These are phyloP conservation scores for Gouania willdenowi DNA, from an alignment of 2,797 vertebrate genomes.

Conservation along the genomic window DNA sequence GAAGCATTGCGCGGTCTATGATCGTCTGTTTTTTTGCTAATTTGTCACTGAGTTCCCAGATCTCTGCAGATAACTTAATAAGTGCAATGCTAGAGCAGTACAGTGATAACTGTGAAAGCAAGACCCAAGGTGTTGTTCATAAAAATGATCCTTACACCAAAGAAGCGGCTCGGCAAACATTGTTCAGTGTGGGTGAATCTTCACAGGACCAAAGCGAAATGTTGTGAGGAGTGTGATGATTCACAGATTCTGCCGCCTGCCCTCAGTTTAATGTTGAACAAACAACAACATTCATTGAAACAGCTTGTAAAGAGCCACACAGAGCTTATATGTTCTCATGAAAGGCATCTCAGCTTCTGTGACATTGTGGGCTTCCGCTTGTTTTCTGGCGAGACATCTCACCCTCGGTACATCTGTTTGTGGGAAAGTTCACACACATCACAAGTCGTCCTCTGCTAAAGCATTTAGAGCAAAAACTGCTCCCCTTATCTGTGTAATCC, in stretches of 20 bases:
- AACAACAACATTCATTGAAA: not conserved
- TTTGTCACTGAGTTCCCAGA: not conserved
- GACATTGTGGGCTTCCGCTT: not conserved
- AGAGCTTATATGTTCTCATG: not conserved
- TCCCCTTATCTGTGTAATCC: too few relatives aligned
- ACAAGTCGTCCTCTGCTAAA: not conserved
- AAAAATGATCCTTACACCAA: not conserved
- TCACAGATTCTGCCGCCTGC: not conserved
- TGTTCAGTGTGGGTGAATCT: not conserved
- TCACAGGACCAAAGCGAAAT: not conserved
- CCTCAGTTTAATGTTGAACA: not conserved
- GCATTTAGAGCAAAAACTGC: not conserved
- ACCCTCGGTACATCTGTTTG: not conserved
- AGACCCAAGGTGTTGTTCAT: not conserved
- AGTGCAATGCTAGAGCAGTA: not conserved
- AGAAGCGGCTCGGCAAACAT: not conserved
- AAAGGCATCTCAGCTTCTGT: not conserved
- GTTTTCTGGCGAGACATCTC: not conserved
- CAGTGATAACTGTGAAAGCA: not conserved
- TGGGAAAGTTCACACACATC: not conserved
- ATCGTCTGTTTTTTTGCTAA: too few relatives aligned
- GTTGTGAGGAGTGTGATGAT: constrained; percentile 3
- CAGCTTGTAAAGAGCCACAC: not conserved
- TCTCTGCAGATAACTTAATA: not conserved
- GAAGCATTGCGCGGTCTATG: too few relatives aligned